phyloP scores from a whole-genome alignment of 1,140 invertebrate species.

The Ostrea denselamellosa region DNA sequence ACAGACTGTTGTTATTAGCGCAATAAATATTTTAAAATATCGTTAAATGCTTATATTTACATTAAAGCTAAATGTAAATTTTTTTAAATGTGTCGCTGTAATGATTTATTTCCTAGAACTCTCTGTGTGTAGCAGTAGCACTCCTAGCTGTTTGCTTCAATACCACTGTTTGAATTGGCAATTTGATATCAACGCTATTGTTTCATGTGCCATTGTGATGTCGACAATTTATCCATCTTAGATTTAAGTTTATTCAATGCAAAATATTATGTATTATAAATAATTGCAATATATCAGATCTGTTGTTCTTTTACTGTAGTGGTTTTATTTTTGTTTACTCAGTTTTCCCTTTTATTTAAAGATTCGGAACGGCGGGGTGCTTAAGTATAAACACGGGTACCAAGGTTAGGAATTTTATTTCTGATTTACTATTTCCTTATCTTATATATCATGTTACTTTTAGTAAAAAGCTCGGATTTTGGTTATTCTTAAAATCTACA shows the following conservation, averaged over 20 bases:
- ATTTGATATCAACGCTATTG: too few relatives aligned
- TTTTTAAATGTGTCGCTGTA: too few relatives aligned
- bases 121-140: neutral
- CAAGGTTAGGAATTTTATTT: conserved; percentile 79
- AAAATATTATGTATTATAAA: too few relatives aligned
- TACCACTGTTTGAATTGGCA: too few relatives aligned
- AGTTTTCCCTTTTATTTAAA: conserved; percentile 55
- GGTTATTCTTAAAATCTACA: too few relatives aligned
- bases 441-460: neutral
- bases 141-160: neutral
- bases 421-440: neutral
- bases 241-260: neutral
- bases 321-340: neutral
- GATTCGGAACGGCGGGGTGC: conserved; percentile 95
- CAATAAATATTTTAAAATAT: too few relatives aligned
- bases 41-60: too few relatives aligned
- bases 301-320: too few relatives aligned
- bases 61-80: too few relatives aligned
- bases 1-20: too few relatives aligned
- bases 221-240: neutral
- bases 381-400: conserved; percentile 95
- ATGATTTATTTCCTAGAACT: too few relatives aligned
- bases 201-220: neutral
- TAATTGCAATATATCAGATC: too few relatives aligned
- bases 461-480: conserved; percentile 79